Evolutionary conservation across 2,888 invertebrate genomes (phyloP).

Genomic region (Drosophila paramelanica): DNA sequence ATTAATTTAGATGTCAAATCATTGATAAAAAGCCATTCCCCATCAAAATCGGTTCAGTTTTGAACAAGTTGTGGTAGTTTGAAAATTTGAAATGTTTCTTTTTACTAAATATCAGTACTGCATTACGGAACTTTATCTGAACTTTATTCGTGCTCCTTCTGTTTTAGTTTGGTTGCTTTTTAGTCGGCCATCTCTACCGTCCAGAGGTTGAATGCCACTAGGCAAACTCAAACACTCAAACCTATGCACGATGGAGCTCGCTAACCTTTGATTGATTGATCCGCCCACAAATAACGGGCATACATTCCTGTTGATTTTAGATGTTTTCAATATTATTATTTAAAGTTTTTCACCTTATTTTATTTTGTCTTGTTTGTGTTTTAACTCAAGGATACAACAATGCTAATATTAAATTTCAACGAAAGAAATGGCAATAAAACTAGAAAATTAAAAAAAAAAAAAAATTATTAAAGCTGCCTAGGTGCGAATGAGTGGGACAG

Average conservation of each 20-base stretch:
- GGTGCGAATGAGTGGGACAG: constrained; percentile 50
- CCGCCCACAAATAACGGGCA: not conserved
- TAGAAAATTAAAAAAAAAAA: constrained; percentile 66
- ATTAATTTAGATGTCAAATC: too few relatives aligned
- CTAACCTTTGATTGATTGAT: constrained; percentile 28
- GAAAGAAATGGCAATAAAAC: constrained; percentile 67
- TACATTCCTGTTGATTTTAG: constrained; percentile 14
- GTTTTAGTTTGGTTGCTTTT: constrained; percentile 41
- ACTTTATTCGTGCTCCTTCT: too few relatives aligned
- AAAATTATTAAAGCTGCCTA: constrained; percentile 56
- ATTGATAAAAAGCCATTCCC: too few relatives aligned
- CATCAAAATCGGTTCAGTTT: too few relatives aligned
- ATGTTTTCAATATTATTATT: constrained; percentile 46
- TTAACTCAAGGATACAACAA: constrained; percentile 61
- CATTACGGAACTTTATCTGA: too few relatives aligned
- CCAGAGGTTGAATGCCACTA: constrained; percentile 69
- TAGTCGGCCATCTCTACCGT: constrained; percentile 68
- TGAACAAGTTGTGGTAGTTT: too few relatives aligned
- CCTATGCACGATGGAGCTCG: constrained; percentile 75
- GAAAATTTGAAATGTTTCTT: too few relatives aligned
- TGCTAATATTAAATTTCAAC: constrained; percentile 66
- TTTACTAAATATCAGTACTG: too few relatives aligned
- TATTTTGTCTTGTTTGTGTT: constrained; percentile 32
- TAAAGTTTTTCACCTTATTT: constrained; percentile 47
- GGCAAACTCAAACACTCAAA: constrained; percentile 71